A percentile compares a stretch with the other conserved stretches of the same genome.
Evolutionary conservation across 1,140 invertebrate species (phyloP).

Genomic region (Pristionchus pacificus): DNA sequence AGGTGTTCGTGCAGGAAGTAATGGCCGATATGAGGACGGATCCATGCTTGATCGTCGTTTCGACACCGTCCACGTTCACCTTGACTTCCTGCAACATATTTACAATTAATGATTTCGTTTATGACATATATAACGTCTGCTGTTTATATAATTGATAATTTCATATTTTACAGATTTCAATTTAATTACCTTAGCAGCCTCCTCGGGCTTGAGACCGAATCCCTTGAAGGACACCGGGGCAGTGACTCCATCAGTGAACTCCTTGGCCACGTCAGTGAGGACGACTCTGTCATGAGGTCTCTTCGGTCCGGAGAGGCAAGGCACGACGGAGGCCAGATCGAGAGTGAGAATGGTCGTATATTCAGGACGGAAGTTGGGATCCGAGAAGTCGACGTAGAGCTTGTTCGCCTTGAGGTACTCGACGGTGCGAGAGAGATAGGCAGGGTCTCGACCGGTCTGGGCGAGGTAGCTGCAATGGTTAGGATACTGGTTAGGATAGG

Average conservation of each 20-base stretch:
- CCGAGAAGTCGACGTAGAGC: slow-evolving; percentile 79
- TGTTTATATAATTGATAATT: no score
- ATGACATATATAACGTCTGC: no score
- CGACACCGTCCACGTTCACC: slow-evolving; percentile 75
- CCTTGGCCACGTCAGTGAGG: slow-evolving; percentile 80
- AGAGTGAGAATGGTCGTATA: slow-evolving; percentile 75
- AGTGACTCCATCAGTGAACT: slow-evolving; percentile 80
- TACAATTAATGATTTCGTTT: no score
- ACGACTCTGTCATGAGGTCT: slow-evolving; percentile 90
- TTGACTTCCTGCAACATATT: no score
- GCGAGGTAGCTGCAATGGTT: slow-evolving; percentile 29
- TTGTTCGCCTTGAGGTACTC: slow-evolving; percentile 75
- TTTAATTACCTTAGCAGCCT: slow-evolving; percentile 66
- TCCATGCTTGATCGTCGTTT: slow-evolving; percentile 81
- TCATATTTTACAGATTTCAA: no score
- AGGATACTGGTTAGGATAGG: no score
- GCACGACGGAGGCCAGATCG: slow-evolving; percentile 81
- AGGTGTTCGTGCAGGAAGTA: slow-evolving; percentile 95
- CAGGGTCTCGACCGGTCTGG: slow-evolving; percentile 71
- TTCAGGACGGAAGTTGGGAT: slow-evolving; percentile 74
- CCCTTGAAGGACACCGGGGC: slow-evolving; percentile 73
- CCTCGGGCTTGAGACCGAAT: slow-evolving; percentile 73
- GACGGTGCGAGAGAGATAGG: slow-evolving; percentile 78
- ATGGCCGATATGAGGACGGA: slow-evolving; percentile 95
- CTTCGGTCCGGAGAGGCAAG: slow-evolving; percentile 92